Conservation (phyloP, 2,797 vertebrate genomes). For the Hippoglossus hippoglossus region DNA sequence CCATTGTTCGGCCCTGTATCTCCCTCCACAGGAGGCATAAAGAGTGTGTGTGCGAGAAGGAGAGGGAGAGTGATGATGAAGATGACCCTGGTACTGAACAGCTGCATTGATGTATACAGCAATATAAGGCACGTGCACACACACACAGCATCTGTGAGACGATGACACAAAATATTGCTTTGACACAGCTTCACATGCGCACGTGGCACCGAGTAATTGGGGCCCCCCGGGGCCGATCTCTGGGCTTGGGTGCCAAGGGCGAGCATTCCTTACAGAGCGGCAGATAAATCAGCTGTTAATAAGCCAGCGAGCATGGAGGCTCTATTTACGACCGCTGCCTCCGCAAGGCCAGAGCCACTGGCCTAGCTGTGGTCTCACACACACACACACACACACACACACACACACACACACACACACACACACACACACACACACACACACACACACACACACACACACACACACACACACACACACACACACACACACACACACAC, state of each 20-base stretch:
- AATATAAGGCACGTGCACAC: constrained; percentile 25
- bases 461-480: constrained; percentile 11
- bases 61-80: constrained; percentile 60
- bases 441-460: constrained; percentile 15
- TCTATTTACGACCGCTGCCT: constrained; percentile 75
- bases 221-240: constrained; percentile 57
- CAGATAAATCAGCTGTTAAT: constrained; percentile 82
- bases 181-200: constrained; percentile 45
- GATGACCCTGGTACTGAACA: constrained; percentile 69
- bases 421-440: background rate
- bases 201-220: constrained; percentile 61
- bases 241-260: constrained; percentile 74
- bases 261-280: constrained; percentile 61
- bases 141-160: constrained; percentile 41
- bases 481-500: constrained; percentile 13
- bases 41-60: constrained; percentile 12
- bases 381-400: constrained; percentile 23
- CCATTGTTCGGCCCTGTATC: constrained; percentile 61
- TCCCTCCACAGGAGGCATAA: constrained; percentile 63
- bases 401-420: constrained; percentile 8
- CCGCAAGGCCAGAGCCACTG: constrained; percentile 74
- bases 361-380: constrained; percentile 41
- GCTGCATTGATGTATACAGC: constrained; percentile 62
- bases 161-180: constrained; percentile 40
- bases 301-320: constrained; percentile 63